Evolutionary conservation across 2,797 vertebrate genomes (phyloP).

Genomic region (Helicolenus hilgendorfi): DNA sequence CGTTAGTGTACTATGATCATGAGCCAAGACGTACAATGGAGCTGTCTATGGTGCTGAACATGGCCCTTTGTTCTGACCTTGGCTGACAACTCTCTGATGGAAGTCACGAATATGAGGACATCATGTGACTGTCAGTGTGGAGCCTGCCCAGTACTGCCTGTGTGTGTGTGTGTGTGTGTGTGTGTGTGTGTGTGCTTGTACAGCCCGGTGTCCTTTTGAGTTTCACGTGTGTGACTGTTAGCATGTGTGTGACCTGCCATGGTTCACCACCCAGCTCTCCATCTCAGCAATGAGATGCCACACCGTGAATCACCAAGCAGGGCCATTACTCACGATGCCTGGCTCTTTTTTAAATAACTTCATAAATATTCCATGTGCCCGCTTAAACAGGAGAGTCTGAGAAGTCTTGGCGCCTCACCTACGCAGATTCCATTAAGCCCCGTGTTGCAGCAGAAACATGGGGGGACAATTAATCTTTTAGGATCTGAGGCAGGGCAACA

Average conservation of each 20-base stretch:
- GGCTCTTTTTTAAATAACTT: conserved; percentile 81
- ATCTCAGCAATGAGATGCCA: conserved; percentile 56
- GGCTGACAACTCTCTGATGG: conserved; percentile 14
- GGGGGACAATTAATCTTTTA: conserved; percentile 87
- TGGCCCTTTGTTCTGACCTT: conserved; percentile 19
- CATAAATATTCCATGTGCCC: conserved; percentile 86
- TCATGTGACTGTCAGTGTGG: conserved; percentile 27
- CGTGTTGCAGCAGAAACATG: conserved; percentile 71
- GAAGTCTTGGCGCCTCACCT: conserved; percentile 66
- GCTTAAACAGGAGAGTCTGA: conserved; percentile 60
- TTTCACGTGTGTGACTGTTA: not conserved
- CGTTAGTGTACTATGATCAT: not conserved
- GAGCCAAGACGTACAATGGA: not conserved
- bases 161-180: not conserved
- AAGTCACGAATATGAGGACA: conserved; percentile 37
- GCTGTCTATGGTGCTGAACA: conserved; percentile 62
- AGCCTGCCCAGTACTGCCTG: not conserved
- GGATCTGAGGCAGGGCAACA: conserved; percentile 47
- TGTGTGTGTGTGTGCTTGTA: not conserved
- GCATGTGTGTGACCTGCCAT: conserved; percentile 22
- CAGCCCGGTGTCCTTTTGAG: not conserved
- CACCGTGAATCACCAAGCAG: conserved; percentile 79
- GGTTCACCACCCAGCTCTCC: conserved; percentile 44
- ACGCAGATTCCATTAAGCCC: conserved; percentile 83
- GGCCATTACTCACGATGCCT: conserved; percentile 73